Base-by-base conservation (phyloP, 2,888 invertebrate genomes). In the Gymnocheta viridis region DNA sequence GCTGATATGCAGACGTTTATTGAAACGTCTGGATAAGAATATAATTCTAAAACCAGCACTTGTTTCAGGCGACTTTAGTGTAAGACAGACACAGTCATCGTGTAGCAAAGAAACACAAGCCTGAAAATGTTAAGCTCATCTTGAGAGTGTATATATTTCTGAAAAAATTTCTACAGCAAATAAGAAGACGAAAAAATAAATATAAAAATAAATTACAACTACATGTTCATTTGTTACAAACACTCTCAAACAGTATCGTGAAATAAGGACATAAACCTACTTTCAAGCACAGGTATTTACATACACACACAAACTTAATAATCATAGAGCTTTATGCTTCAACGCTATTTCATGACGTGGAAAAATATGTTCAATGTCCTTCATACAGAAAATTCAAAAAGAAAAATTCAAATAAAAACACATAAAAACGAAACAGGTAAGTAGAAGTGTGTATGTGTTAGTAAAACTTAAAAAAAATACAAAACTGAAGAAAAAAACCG, bases 321-420 rank as follows among this genome's bases (percentile, higher is more conserved):
- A 77, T 41, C 77, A 73, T 77, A 81, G 14, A 62, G 51, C 44
- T 69, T 67, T 77, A 54, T 66, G 72, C 24, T 56, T 70, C 70
- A 80, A 70, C 41, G 64, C 72, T 83, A 76, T 76, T 84, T 77
- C 67, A 73, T 77, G 77, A 62, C 44, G 72, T 81, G 62, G 56
- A 84, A 81, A 81, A 84, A 84, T 84, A 78, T 84, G 77, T 69
- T 84, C 73, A 84, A 78, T 84, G 84, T 84, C 84, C 84, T 84
- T 84, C 62, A 77, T 44, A 69, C 67, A 49, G 38, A 44, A 44
- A 76, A 29, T 24, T 47, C 9, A 17, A 17, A 22, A 17, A 66
- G 27, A 73, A 67, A 58, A 58, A 19, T 4, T 5, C 29, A 69
- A n/a, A 54, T 29, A 51, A 29, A 70, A 22, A 62, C 32, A 51